phyloP scores from a whole-genome alignment of 2,797 vertebrate genomes.

The Hyperoplus immaculatus region DNA sequence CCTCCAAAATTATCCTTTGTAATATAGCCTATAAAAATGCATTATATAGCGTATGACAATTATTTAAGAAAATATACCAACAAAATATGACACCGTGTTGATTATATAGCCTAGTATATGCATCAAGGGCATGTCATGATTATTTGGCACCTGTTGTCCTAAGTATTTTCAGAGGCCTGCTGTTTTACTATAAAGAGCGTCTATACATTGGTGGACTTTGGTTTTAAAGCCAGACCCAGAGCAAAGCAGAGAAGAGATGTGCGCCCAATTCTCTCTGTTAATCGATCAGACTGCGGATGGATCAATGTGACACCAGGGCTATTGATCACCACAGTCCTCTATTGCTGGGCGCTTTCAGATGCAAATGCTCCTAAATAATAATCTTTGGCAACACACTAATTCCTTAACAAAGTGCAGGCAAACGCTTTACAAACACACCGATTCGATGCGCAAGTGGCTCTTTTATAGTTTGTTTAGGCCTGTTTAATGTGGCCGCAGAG shows the following conservation, averaged over 20 bases:
- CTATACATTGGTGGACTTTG: slow-evolving; percentile 35
- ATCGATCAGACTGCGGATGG: slow-evolving; percentile 86
- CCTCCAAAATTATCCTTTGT: not conserved
- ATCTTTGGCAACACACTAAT: slow-evolving; percentile 83
- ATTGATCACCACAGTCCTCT: slow-evolving; percentile 83
- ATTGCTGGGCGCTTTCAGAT: slow-evolving; percentile 83
- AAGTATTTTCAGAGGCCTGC: slow-evolving; percentile 45
- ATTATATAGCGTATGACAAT: not conserved
- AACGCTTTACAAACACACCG: slow-evolving; percentile 77
- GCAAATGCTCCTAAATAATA: slow-evolving; percentile 85
- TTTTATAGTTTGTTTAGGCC: slow-evolving; percentile 26
- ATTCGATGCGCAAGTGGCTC: slow-evolving; percentile 55
- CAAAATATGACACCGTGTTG: slow-evolving; percentile 21
- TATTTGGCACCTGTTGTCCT: slow-evolving; percentile 67
- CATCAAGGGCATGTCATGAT: slow-evolving; percentile 14
- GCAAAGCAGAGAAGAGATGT: slow-evolving; percentile 63
- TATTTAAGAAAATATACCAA: not conserved
- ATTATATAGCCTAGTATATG: slow-evolving; percentile 50
- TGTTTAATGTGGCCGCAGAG: slow-evolving; percentile 39
- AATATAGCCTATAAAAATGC: not conserved
- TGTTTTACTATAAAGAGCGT: slow-evolving; percentile 1
- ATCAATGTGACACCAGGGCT: slow-evolving; percentile 83
- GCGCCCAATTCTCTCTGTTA: slow-evolving; percentile 73
- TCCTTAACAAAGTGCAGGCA: slow-evolving; percentile 82
- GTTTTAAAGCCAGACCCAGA: slow-evolving; percentile 57